A percentile compares a stretch with the other conserved stretches of the same genome.
phyloP scores from a whole-genome alignment of 2,888 invertebrate species.

The Drosophila paracracens region DNA sequence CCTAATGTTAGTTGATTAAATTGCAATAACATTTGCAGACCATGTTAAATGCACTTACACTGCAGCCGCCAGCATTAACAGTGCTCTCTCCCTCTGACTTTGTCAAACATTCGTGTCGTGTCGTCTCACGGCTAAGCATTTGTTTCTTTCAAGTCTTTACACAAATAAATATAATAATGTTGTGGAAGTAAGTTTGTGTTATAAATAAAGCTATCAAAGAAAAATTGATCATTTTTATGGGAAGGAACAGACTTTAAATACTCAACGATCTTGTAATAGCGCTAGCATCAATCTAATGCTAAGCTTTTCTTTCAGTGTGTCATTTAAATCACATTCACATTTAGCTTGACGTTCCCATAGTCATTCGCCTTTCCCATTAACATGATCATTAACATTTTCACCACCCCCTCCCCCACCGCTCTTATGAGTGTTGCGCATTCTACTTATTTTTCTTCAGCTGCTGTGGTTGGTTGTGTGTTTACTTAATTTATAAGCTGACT shows the following conservation, averaged over 20 bases:
- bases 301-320: not conserved
- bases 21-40: not conserved
- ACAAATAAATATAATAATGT: no score
- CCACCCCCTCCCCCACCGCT: not conserved
- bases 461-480: constrained; percentile 72
- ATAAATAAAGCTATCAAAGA: no score
- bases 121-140: no score
- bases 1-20: not conserved
- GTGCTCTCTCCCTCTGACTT: not conserved
- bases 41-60: not conserved
- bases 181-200: no score
- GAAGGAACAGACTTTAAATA: not conserved
- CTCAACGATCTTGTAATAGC: not conserved
- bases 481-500: constrained; percentile 67
- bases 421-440: not conserved
- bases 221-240: no score
- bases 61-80: not conserved
- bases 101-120: no score
- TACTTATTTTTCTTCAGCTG: constrained; percentile 5
- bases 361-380: constrained; percentile 56
- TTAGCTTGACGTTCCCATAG: constrained; percentile 22
- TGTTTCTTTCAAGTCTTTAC: no score
- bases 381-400: constrained; percentile 53
- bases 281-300: not conserved
- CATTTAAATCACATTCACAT: constrained; percentile 1